Base-by-base conservation (phyloP, 2,113 vertebrate species). In the Xerus inauris region DNA sequence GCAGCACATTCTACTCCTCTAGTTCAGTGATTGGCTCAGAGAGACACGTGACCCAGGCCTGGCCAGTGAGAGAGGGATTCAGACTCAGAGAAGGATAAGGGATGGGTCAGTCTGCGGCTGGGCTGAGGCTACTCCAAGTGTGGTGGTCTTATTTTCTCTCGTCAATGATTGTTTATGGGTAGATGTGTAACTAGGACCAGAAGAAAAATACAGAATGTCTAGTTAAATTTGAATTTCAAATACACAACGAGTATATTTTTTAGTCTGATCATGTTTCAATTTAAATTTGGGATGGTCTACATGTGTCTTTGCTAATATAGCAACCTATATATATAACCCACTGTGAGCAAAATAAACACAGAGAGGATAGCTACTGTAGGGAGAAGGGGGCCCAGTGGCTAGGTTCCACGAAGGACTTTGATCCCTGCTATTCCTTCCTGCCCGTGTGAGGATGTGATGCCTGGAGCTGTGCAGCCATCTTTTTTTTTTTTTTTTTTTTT, bases 391-490 rank as follows among this genome's bases (percentile, higher is more conserved):
- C 4, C 22, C 5, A 49, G 35, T 6, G 0, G 76, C 49, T 65
- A 13, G 30, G 32, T 42, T 91, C 26, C 35, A 9, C 10, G 19
- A 75, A 75, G 40, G 42, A 51, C 22, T 82, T 86, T 47, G 45
- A 38, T 83, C 32, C 17, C 54, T 54, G 2, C 22, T 85, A 9
- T 57, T 65, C 64, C 32, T 82, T 75, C 73, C 82, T 91, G 22
- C 28, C 64, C n/a, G 40, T 45, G 59, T 76, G 88, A 77, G 22
- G 83, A 71, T 83, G 59, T 71, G 38, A 83, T 35, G 71, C 69
- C 83, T 87, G 83, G 59, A 91, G 62, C 30, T 62, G 24, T 87
- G n/a, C 88, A 88, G 83, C 88, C 45, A 71, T 42, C n/a, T 64
- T 91, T n/a, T n/a, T n/a, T n/a, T n/a, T n/a, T n/a, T n/a, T n/a